Evolutionary conservation across 1,140 invertebrate species (phyloP), one percentile per base, ranked within the genome.

Genomic region (Propsilocerus akamusi): DNA sequence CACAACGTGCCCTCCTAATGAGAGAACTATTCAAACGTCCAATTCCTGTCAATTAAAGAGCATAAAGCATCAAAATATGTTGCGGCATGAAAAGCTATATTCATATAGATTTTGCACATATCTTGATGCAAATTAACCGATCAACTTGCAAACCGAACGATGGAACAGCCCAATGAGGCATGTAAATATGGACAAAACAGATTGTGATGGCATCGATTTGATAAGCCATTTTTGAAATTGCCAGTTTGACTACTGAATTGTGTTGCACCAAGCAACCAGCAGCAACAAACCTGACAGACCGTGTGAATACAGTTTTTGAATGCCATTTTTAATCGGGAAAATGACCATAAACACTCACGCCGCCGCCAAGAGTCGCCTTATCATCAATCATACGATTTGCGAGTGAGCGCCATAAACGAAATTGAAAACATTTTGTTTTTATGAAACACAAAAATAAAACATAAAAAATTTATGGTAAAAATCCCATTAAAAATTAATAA

Each of bases 31-130:
- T 41, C 34, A 41, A 20, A 20, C 34, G 17, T 41, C 34, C 34
- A 41, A 41, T 41, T 41, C 22, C 34, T 41, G 34, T 41, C 34
- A 41, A 41, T 41, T 41, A 41, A 20, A 20, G 34, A 41, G n/a
- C n/a, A n/a, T n/a, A n/a, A n/a, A n/a, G n/a, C n/a, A n/a, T n/a
- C n/a, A n/a, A n/a, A n/a, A n/a, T n/a, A n/a, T n/a, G n/a, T n/a
- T n/a, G n/a, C n/a, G 22, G 34, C 34, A 41, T 41, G 22, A 41
- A 41, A n/a, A n/a, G n/a, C n/a, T n/a, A n/a, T n/a, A n/a, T n/a
- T n/a, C n/a, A n/a, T n/a, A n/a, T n/a, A n/a, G n/a, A n/a, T 30
- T 41, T 14, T 17, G 34, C 34, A 20, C 34, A 41, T 20, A 41
- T 7, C 22, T 41, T 17, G 22, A 41, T 41, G 34, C 34, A 41